These are phyloP conservation scores for Nasonia giraulti DNA, from an alignment of 1,140 invertebrate species.

Conservation along the genomic window DNA sequence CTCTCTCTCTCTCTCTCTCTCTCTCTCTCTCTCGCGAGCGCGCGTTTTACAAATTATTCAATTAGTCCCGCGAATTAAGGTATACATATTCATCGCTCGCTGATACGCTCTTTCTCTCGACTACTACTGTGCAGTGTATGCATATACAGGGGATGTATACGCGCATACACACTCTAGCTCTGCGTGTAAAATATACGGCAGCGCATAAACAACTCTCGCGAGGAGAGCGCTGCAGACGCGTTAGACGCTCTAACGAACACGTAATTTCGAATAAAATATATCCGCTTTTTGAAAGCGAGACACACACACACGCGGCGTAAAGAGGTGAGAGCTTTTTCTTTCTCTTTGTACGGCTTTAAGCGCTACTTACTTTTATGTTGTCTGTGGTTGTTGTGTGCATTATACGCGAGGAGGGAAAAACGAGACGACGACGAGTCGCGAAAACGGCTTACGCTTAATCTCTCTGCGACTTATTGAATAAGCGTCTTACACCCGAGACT, in stretches of 20 bases:
- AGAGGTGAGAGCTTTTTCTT: neutral
- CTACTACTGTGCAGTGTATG: neutral
- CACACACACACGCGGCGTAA: neutral
- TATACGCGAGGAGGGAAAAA: neutral
- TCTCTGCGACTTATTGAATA: slow-evolving; percentile 12
- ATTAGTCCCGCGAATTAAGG: slow-evolving; percentile 75
- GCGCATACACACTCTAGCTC: slow-evolving; percentile 49
- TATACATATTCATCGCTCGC: slow-evolving; percentile 73
- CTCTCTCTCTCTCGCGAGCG: neutral
- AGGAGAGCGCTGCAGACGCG: slow-evolving; percentile 61
- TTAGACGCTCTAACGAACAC: slow-evolving; percentile 71
- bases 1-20: neutral
- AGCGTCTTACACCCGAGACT: neutral
- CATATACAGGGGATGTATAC: slow-evolving; percentile 5
- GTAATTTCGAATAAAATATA: slow-evolving; percentile 64
- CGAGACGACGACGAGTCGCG: neutral
- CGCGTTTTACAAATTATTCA: slow-evolving; percentile 76
- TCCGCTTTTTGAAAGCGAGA: slow-evolving; percentile 32
- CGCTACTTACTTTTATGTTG: slow-evolving; percentile 13
- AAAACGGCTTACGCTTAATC: slow-evolving; percentile 10
- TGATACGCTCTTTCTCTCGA: slow-evolving; percentile 60
- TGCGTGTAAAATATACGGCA: slow-evolving; percentile 60
- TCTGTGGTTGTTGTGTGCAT: neutral
- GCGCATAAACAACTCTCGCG: slow-evolving; percentile 69
- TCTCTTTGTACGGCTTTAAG: neutral